A percentile compares a stretch with the other conserved stretches of the same genome.
phyloP scores from a whole-genome alignment of 2,888 invertebrate species.

The Lasioglossum leucozonium region DNA sequence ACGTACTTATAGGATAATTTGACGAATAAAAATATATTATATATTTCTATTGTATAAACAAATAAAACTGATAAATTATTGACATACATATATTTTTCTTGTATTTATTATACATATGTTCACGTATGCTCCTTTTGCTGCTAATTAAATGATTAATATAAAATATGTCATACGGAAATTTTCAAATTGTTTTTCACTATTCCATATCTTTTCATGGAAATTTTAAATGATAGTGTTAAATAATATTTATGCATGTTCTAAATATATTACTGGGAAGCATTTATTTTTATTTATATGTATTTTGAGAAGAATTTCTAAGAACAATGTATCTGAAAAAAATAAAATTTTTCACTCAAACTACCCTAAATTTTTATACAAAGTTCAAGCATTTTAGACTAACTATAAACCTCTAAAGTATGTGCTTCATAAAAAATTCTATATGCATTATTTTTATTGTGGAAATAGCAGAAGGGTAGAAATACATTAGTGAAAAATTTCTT shows the following conservation, averaged over 20 bases:
- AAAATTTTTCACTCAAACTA: constrained; percentile 12
- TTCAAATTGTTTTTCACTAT: constrained; percentile 70
- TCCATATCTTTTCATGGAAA: constrained; percentile 61
- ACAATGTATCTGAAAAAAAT: constrained; percentile 72
- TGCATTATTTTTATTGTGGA: background rate
- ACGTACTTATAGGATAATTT: background rate
- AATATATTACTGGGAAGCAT: constrained; percentile 77
- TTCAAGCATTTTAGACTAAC: constrained; percentile 16
- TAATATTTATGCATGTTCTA: constrained; percentile 74
- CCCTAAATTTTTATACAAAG: background rate
- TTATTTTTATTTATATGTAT: constrained; percentile 82
- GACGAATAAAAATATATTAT: constrained; percentile 1
- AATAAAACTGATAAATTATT: constrained; percentile 10
- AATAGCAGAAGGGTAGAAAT: background rate
- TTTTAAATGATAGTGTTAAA: constrained; percentile 32
- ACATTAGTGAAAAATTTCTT: background rate
- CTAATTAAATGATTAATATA: constrained; percentile 16
- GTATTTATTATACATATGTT: constrained; percentile 30
- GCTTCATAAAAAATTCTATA: background rate
- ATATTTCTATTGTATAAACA: constrained; percentile 6
- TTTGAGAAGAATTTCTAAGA: constrained; percentile 77
- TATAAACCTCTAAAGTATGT: background rate
- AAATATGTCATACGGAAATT: constrained; percentile 26
- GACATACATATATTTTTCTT: background rate
- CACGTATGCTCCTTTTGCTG: constrained; percentile 61